Base-by-base conservation (phyloP, 2,888 invertebrate genomes). In the Dolomedes plantarius region DNA sequence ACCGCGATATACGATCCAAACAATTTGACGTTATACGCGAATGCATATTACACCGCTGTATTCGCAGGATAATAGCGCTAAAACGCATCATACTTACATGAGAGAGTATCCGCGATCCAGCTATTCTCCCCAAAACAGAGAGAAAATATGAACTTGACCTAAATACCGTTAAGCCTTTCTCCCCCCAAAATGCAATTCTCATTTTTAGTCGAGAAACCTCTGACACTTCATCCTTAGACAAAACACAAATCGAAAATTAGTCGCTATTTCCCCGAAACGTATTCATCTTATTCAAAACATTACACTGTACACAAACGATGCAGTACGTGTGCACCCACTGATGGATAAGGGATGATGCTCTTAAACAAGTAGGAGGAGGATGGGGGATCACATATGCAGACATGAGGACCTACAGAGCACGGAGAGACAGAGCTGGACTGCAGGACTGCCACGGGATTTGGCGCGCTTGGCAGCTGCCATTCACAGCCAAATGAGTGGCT, bases 91-190 rank as follows among this genome's bases (percentile, higher is more conserved):
- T 23, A 56, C 56, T 23, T 23, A 23, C 3, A 23, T 5, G 16
- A 23, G 16, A n/a, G 23, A 56, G 56, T 56, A 56, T 56, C 1
- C 41, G 6, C 19, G 3, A 5, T 56, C 56, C 19, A 6, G 5
- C 2, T 19, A 16, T 56, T 23, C 56, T 5, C 56, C 56, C 23
- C 23, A 56, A 56, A 56, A 56, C 56, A 56, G 23, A 0, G 56
- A 56, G 76, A 50, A 75, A 75, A 64, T 65, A 23, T 78, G 71
- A 78, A 78, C 78, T 78, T 78, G 78, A 78, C 78, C 78, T 29
- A 78, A 62, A 78, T 78, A 78, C 19, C 64, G 50, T 29, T 71
- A 69, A 50, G 71, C 69, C 78, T 69, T 62, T 64, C 62, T 32
- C 71, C 39, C 62, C 56, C 23, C 3, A 23, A 56, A 56, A 1